These are phyloP conservation scores for Monochamus saltuarius DNA, from an alignment of 1,140 invertebrate species.

Conservation along the genomic window DNA sequence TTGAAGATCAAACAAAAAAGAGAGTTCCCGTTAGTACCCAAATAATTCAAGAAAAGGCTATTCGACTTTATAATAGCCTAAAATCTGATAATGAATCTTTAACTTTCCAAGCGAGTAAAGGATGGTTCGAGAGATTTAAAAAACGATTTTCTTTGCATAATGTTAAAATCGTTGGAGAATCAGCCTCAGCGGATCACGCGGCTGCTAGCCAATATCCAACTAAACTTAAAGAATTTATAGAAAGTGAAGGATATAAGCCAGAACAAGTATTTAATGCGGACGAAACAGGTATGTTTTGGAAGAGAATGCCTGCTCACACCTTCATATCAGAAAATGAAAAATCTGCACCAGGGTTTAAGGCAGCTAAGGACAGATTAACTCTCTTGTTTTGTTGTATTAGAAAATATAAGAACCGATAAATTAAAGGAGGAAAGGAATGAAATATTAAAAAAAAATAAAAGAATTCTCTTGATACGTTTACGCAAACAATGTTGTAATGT, in stretches of 20 bases:
- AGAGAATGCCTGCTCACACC: conserved; percentile 14
- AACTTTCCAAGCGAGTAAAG: conserved; percentile 20
- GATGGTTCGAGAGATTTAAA: conserved; percentile 27
- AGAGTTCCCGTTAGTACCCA: conserved; percentile 6
- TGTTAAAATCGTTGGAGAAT: conserved; percentile 17
- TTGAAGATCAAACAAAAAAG: conserved; percentile 17
- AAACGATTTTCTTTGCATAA: conserved; percentile 13
- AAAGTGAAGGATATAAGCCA: conserved; percentile 7
- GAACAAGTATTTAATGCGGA: conserved; percentile 20
- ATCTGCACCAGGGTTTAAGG: conserved; percentile 8
- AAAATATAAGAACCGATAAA: no score
- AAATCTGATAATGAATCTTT: conserved; percentile 10
- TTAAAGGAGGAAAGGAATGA: no score
- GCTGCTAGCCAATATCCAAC: conserved; percentile 9
- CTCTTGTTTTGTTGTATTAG: no score
- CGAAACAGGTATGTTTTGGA: conserved; percentile 16
- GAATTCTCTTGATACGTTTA: no score
- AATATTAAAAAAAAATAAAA: no score
- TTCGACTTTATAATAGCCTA: conserved; percentile 11
- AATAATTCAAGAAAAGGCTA: conserved; percentile 19
- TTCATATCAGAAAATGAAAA: conserved; percentile 12
- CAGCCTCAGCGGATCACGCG: conserved; percentile 10
- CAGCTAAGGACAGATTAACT: conserved; percentile 11
- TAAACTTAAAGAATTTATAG: conserved; percentile 15
- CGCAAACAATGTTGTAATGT: no score